Base-by-base conservation (phyloP, 2,797 vertebrate genomes). In the Lepus townsendii region DNA sequence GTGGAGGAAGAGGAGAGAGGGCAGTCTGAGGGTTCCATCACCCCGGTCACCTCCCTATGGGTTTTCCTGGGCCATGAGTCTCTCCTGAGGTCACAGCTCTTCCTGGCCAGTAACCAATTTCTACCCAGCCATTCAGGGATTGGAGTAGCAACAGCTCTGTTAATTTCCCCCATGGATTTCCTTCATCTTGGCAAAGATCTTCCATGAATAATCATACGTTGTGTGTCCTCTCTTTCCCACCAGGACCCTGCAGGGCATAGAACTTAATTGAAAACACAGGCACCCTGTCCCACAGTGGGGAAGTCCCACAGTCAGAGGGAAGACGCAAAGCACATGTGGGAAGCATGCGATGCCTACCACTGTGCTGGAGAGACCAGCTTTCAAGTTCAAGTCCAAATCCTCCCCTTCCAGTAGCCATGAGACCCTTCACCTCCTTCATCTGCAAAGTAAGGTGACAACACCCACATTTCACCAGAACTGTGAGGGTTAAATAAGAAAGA, bases 111-210 rank as follows among this genome's bases (percentile, higher is more conserved):
- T 2, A 22, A 35, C 57, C 22, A 16, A 8, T 9, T 14, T 27
- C 9, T 1, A 9, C 2, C 12, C 35, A 2, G 1, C 2, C 16
- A 2, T 11, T 7, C 4, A n/a, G n/a, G 16, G 0, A 11, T 62
- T 12, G 4, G 32, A 7, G 3, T 9, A 38, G 20, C 0, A 2
- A 30, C 10, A 10, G 35, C 10, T 17, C 57, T 47, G 14, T 4
- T 7, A 3, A 7, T 27, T 77, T 71, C 17, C 30, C 50, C 38
- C 2, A 27, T 20, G 5, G 52, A 68, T 35, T 71, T 57, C 57
- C 72, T 68, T 87, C 10, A 2, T 27, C 66, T 78, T 17, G 26
- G 9, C 52, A 27, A 80, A 19, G 73, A 7, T 20, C 52, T 32
- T n/a, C 63, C n/a, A 52, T 1, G 20, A 30, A 11, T 24, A 8